Evolutionary conservation across 2,888 invertebrate species (phyloP).

Genomic region (Lycocerus yunnanus): DNA sequence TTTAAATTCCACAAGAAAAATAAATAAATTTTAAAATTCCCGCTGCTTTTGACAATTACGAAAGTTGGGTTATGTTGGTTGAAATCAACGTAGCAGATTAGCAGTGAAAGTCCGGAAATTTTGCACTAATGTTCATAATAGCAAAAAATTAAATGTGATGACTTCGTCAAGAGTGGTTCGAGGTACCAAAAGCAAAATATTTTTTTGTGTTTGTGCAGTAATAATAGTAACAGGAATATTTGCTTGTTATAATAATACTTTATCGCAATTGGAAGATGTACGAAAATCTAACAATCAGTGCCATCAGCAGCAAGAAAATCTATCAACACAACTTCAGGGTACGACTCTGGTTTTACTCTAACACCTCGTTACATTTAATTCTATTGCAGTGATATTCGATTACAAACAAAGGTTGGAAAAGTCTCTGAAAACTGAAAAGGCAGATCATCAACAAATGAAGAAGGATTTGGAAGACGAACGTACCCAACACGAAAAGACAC

Average conservation of each 20-base stretch:
- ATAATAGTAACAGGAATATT: slow-evolving; percentile 60
- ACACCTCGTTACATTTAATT: not conserved
- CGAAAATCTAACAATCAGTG: slow-evolving; percentile 60
- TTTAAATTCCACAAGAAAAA: no score
- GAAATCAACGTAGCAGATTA: not conserved
- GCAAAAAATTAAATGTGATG: slow-evolving; percentile 49
- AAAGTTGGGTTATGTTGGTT: not conserved
- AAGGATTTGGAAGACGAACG: slow-evolving; percentile 60
- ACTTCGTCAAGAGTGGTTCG: slow-evolving; percentile 62
- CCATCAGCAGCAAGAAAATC: slow-evolving; percentile 63
- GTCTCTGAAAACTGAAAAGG: slow-evolving; percentile 61
- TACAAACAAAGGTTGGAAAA: slow-evolving; percentile 64
- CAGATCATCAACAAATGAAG: slow-evolving; percentile 59
- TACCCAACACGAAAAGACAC: slow-evolving; percentile 57
- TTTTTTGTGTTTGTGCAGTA: slow-evolving; percentile 59
- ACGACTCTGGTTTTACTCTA: slow-evolving; percentile 30
- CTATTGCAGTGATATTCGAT: slow-evolving; percentile 61
- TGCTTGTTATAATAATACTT: slow-evolving; percentile 63
- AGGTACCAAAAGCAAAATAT: slow-evolving; percentile 62
- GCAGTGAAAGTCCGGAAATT: not conserved
- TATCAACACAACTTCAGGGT: slow-evolving; percentile 65
- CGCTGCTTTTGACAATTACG: not conserved
- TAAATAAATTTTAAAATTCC: not conserved
- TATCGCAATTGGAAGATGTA: slow-evolving; percentile 62
- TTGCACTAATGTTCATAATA: slow-evolving; percentile 32